A percentile compares a stretch with the other conserved stretches of the same genome.
These are phyloP conservation scores for Bujurquina vittata DNA, from an alignment of 2,113 vertebrate species.

Conservation along the genomic window DNA sequence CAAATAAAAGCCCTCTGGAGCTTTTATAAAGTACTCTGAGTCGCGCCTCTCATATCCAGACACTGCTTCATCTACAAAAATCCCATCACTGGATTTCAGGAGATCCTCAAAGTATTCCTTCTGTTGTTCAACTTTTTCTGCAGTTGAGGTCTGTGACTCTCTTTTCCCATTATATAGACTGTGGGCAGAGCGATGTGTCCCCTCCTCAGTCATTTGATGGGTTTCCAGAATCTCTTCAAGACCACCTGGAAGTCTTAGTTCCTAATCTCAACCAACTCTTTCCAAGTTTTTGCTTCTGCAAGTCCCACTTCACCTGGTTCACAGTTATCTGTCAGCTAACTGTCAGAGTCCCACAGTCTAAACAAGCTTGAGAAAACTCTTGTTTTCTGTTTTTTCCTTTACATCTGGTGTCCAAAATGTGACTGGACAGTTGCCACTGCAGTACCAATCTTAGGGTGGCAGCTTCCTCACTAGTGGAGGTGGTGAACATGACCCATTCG, in stretches of 20 bases:
- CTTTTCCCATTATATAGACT: background rate
- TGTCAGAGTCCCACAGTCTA: background rate
- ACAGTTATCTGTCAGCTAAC: background rate
- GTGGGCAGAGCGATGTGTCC: background rate
- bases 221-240: background rate
- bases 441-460: background rate
- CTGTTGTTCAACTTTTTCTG: background rate
- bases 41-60: background rate
- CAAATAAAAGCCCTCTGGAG: constrained; percentile 1
- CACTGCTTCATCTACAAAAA: background rate
- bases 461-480: background rate
- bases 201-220: background rate
- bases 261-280: too few species aligned
- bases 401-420: background rate
- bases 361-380: background rate
- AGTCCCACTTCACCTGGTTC: background rate
- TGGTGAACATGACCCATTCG: background rate
- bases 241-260: background rate
- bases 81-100: background rate
- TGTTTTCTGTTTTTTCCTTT: background rate
- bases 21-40: background rate
- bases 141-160: background rate
- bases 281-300: background rate
- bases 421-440: background rate
- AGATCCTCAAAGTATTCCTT: background rate